A percentile compares a stretch with the other conserved stretches of the same genome.
Conservation (phyloP, 2,797 vertebrate genomes). For the Oceanodroma leucorhoa region DNA sequence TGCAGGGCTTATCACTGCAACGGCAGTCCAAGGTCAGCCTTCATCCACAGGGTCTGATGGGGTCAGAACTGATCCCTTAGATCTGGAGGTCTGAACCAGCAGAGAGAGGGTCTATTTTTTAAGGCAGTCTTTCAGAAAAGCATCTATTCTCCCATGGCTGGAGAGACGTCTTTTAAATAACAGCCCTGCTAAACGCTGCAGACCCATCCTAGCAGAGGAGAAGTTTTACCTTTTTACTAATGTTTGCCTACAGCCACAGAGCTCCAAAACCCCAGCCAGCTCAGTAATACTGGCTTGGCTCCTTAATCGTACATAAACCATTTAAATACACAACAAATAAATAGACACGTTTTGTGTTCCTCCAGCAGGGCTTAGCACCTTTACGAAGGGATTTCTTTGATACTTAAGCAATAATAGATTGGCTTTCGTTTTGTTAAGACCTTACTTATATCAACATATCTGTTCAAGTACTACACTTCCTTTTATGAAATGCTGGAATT, state of each 20-base stretch:
- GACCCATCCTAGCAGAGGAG: background rate
- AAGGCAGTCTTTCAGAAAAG: background rate
- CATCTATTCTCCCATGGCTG: background rate
- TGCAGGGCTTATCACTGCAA: background rate
- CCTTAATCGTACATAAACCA: constrained; percentile 17
- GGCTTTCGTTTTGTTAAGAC: constrained; percentile 63
- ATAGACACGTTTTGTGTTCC: constrained; percentile 10
- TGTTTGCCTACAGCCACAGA: constrained; percentile 9
- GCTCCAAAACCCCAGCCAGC: background rate
- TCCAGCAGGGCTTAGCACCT: constrained; percentile 51
- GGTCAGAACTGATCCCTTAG: background rate
- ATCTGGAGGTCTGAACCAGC: background rate
- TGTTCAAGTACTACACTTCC: constrained; percentile 84
- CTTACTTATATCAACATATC: constrained; percentile 77
- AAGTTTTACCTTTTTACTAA: constrained; percentile 16
- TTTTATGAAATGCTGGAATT: constrained; percentile 85
- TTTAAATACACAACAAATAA: constrained; percentile 63
- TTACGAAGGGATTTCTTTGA: constrained; percentile 58
- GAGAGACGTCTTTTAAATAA: background rate
- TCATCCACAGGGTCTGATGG: background rate
- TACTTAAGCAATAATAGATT: constrained; percentile 55
- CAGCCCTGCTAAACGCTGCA: background rate
- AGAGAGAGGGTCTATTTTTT: background rate
- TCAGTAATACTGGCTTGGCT: constrained; percentile 27
- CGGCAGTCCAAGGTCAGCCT: background rate